Evolutionary conservation across 2,113 vertebrate genomes (phyloP).

Genomic region (Accipiter cooperii): DNA sequence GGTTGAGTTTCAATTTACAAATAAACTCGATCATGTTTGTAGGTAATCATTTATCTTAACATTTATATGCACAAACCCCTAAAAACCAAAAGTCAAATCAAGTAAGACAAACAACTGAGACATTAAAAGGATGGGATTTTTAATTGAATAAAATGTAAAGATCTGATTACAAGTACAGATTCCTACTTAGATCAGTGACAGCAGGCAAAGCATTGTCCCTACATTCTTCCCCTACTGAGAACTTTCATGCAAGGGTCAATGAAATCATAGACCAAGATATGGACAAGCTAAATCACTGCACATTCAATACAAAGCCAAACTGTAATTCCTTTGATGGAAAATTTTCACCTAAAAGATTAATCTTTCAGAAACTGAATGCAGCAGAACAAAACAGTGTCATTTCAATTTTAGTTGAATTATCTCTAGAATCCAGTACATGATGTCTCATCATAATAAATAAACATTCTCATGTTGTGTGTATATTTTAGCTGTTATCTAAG

Average conservation of each 20-base stretch:
- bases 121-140: neutral
- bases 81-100: neutral
- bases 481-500: slow-evolving; percentile 20
- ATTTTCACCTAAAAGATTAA: neutral
- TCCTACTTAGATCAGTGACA: neutral
- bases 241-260: neutral
- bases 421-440: neutral
- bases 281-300: neutral
- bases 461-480: neutral
- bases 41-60: neutral
- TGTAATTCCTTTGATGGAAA: neutral
- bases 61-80: neutral
- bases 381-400: neutral
- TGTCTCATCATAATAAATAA: slow-evolving; percentile 21
- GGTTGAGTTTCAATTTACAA: neutral
- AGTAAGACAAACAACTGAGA: neutral
- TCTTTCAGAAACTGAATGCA: neutral
- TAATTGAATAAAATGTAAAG: neutral
- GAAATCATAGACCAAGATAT: neutral
- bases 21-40: neutral
- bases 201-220: neutral
- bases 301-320: neutral
- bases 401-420: slow-evolving; percentile 23
- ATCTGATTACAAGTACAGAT: neutral
- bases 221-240: neutral